Conservation (phyloP, 2,888 invertebrate genomes). For the Himalopsyche japonica region DNA sequence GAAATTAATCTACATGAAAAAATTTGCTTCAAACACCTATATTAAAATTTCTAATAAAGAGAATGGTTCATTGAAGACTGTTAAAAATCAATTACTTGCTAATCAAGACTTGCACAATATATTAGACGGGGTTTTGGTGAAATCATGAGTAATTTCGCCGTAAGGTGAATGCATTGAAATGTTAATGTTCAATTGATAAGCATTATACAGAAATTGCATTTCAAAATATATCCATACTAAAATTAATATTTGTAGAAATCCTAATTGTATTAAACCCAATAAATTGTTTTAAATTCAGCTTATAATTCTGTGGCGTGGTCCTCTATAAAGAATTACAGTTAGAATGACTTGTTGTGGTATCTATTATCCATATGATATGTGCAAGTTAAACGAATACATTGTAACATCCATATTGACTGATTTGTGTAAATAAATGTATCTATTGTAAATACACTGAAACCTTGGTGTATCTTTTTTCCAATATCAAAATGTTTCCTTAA, state of each 20-base stretch:
- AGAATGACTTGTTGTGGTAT: neutral
- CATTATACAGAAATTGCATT: neutral
- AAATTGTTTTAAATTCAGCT: neutral
- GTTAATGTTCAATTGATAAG: neutral
- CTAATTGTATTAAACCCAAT: neutral
- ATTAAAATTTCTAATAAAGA: neutral
- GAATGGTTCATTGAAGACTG: neutral
- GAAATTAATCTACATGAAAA: slow-evolving; percentile 14
- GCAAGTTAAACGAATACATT: neutral
- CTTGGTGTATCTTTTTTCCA: no score
- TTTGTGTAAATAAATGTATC: no score
- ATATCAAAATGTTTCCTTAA: no score
- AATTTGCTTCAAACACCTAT: slow-evolving; percentile 13
- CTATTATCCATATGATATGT: neutral
- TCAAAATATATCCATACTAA: neutral
- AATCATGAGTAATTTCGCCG: neutral
- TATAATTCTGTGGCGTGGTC: neutral
- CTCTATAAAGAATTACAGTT: no score
- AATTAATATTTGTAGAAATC: neutral
- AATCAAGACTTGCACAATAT: neutral
- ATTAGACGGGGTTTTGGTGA: neutral
- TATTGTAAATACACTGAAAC: no score
- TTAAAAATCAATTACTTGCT: neutral
- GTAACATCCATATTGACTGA: neutral
- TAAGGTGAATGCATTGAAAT: neutral